These are phyloP conservation scores for Gymnobelideus leadbeateri DNA, from an alignment of 2,113 vertebrate species.

Conservation along the genomic window DNA sequence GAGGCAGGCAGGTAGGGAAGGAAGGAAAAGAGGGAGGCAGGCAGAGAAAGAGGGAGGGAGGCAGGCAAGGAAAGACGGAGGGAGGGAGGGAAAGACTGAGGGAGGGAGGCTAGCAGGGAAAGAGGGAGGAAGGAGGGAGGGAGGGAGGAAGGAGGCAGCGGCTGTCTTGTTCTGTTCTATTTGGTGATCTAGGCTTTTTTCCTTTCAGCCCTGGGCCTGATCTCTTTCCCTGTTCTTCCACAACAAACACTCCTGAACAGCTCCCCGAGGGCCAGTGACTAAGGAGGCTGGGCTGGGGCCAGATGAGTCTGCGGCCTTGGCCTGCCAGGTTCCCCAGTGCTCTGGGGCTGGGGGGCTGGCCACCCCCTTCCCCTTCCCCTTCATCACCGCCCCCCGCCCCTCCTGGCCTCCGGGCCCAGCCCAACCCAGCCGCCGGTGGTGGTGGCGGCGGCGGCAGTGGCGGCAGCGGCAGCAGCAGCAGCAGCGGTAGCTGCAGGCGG, in stretches of 20 bases:
- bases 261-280: conserved; percentile 26
- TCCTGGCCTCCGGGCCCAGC: conserved; percentile 44
- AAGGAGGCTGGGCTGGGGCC: not conserved
- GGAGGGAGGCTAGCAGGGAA: too few species aligned
- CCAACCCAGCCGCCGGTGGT: conserved; percentile 57
- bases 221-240: not conserved
- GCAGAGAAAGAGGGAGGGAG: too few species aligned
- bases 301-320: conserved; percentile 29
- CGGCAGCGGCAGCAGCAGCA: too few species aligned
- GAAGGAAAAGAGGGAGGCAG: too few species aligned
- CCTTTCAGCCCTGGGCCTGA: not conserved
- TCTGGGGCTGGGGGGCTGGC: not conserved
- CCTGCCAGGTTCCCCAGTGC: conserved; percentile 25
- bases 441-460: not conserved
- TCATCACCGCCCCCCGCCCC: conserved; percentile 67
- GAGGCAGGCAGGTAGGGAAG: accelerated
- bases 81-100: too few species aligned
- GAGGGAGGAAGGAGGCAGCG: not conserved
- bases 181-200: not conserved
- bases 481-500: not conserved
- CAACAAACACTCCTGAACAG: conserved; percentile 43
- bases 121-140: not conserved
- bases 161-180: not conserved
- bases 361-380: conserved; percentile 63
- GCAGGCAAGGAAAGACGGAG: too few species aligned